These are phyloP conservation scores for Cecropterus lyciades DNA, from an alignment of 1,140 invertebrate genomes.

Conservation along the genomic window DNA sequence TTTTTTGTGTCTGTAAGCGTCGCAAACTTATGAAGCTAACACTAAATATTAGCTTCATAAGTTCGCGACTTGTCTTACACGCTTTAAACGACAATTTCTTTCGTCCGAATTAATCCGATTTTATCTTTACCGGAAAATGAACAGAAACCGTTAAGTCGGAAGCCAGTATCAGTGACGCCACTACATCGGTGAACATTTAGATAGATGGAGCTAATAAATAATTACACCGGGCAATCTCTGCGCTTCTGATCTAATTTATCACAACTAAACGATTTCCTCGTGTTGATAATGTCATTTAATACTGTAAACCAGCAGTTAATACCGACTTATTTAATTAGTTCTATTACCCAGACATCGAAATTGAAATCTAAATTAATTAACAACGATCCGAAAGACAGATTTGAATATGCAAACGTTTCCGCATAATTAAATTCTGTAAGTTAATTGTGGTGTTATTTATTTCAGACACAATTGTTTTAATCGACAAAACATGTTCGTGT, in stretches of 20 bases:
- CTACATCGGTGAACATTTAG: conserved; percentile 14
- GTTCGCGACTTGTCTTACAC: no score
- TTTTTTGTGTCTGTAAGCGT: no score
- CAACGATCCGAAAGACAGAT: neutral
- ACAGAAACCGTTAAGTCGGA: conserved; percentile 9
- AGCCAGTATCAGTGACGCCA: neutral
- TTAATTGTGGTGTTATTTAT: neutral
- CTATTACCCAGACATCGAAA: conserved; percentile 12
- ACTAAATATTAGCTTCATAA: no score
- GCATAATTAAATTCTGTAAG: neutral
- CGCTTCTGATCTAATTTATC: conserved; percentile 29
- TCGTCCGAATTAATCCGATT: neutral
- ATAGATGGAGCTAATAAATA: conserved; percentile 26
- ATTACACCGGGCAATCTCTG: conserved; percentile 17
- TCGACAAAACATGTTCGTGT: no score
- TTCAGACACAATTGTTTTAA: no score
- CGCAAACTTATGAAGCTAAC: no score
- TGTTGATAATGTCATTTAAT: conserved; percentile 28
- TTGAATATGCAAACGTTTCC: conserved; percentile 6
- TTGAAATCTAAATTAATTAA: conserved; percentile 24
- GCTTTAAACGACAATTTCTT: neutral
- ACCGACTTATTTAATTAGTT: conserved; percentile 29
- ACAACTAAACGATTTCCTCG: conserved; percentile 26
- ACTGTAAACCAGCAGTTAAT: conserved; percentile 22
- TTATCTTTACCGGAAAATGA: conserved; percentile 21